Evolutionary conservation across 2,113 vertebrate genomes (phyloP).

Genomic region (Sinocyclocheilus maitianheensis): DNA sequence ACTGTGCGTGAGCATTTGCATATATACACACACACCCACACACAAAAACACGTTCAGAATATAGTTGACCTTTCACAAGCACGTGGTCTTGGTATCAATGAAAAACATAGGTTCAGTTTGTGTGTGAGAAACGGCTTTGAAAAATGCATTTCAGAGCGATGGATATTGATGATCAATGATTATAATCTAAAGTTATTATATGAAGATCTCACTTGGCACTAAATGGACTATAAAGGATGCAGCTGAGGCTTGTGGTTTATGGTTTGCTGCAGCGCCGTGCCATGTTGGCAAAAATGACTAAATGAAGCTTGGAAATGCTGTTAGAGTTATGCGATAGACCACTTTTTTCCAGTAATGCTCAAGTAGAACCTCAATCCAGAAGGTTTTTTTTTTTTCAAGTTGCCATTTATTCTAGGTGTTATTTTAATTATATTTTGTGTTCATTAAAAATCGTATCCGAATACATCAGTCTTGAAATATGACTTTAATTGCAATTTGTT

Average conservation of each 20-base stretch:
- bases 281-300: conserved; percentile 14
- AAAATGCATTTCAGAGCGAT: not conserved
- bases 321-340: not conserved
- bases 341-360: conserved; percentile 3
- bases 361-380: not conserved
- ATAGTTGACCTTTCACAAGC: conserved; percentile 22
- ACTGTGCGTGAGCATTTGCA: conserved; percentile 45
- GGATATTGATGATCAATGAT: conserved; percentile 10
- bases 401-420: not conserved
- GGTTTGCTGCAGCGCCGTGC: not conserved
- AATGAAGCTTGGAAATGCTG: not conserved
- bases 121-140: not conserved
- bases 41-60: conserved; percentile 20
- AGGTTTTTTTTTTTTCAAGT: not conserved
- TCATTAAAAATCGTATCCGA: not conserved
- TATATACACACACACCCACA: conserved; percentile 18
- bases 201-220: conserved; percentile 23
- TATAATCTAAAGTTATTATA: conserved; percentile 10
- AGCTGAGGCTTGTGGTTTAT: conserved; percentile 11
- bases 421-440: not conserved
- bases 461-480: not conserved
- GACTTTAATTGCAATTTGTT: too few relatives aligned
- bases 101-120: not conserved
- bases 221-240: conserved; percentile 29
- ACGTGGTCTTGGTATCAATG: not conserved